Percentiles rank a stretch among this genome's conserved stretches.
phyloP scores from a whole-genome alignment of 1,140 invertebrate species.

The Ectropis grisescens region DNA sequence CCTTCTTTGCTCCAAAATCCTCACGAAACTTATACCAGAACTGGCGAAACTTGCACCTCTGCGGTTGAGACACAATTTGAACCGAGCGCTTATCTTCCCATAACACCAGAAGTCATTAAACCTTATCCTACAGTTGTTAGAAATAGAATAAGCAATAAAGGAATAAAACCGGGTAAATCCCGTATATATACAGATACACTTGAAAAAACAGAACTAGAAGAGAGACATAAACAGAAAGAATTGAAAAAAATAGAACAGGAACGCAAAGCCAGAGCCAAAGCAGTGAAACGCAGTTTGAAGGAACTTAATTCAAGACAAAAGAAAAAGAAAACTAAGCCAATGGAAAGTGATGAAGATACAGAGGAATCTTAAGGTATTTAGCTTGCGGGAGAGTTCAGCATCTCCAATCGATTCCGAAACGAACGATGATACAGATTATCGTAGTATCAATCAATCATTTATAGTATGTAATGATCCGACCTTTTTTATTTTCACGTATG shows the following conservation, averaged over 20 bases:
- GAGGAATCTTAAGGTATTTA: constrained; percentile 14
- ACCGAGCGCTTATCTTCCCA: too few relatives aligned
- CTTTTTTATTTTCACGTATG: too few relatives aligned
- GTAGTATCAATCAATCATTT: constrained; percentile 7
- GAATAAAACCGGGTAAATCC: too few relatives aligned
- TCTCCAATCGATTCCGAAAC: constrained; percentile 17
- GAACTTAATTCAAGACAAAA: constrained; percentile 10
- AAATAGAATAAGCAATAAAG: background rate
- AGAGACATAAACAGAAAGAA: too few relatives aligned
- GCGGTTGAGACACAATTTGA: too few relatives aligned
- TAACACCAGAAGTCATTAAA: too few relatives aligned
- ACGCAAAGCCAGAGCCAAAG: constrained; percentile 10
- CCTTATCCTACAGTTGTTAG: background rate
- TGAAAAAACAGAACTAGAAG: background rate
- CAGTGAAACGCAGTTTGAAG: constrained; percentile 11
- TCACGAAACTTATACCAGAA: too few relatives aligned
- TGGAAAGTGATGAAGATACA: constrained; percentile 15
- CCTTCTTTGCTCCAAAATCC: too few relatives aligned
- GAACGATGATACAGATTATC: constrained; percentile 11
- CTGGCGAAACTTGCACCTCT: too few relatives aligned
- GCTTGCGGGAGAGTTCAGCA: constrained; percentile 19
- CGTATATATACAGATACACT: too few relatives aligned
- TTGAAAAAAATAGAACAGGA: constrained; percentile 19
- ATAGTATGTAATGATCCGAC: too few relatives aligned
- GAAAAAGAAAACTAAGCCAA: constrained; percentile 16